These are phyloP conservation scores for Drosophila nigromelanica DNA, from an alignment of 1,140 invertebrate species.

Conservation along the genomic window DNA sequence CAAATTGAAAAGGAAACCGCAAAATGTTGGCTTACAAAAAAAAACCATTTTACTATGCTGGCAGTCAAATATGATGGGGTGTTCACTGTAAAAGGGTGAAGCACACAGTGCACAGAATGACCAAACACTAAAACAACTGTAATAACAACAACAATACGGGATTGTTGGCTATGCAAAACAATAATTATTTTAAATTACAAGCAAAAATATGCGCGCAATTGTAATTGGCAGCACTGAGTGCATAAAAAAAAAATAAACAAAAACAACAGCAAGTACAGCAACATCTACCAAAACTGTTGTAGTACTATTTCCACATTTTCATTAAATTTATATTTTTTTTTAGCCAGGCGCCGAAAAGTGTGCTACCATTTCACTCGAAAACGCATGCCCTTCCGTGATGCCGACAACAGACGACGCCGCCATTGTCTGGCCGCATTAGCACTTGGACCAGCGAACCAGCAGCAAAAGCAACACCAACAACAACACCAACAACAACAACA, in stretches of 20 bases:
- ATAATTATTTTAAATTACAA: constrained; percentile 74
- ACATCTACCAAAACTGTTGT: neutral
- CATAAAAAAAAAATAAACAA: constrained; percentile 5
- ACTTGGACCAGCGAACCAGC: constrained; percentile 65
- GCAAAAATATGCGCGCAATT: constrained; percentile 62
- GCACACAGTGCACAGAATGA: constrained; percentile 23
- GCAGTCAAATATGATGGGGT: constrained; percentile 1
- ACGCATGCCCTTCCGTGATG: neutral
- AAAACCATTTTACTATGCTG: constrained; percentile 2
- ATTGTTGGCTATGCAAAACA: constrained; percentile 35
- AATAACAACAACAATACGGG: constrained; percentile 7
- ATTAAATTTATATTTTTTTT: constrained; percentile 45
- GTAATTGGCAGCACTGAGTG: constrained; percentile 62
- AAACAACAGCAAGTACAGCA: constrained; percentile 30
- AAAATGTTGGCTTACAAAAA: constrained; percentile 39
- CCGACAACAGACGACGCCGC: constrained; percentile 25
- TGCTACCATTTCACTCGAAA: constrained; percentile 27
- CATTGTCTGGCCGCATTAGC: constrained; percentile 76
- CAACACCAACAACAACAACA: constrained; percentile 36
- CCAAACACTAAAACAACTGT: constrained; percentile 17
- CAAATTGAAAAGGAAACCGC: constrained; percentile 46
- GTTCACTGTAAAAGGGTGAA: neutral
- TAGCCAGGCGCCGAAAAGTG: constrained; percentile 20
- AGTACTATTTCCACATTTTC: constrained; percentile 46
- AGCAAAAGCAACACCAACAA: constrained; percentile 51